Percentiles rank a stretch among this genome's conserved stretches.
Evolutionary conservation across 2,888 invertebrate genomes (phyloP).

Genomic region (Eurytoma californica): DNA sequence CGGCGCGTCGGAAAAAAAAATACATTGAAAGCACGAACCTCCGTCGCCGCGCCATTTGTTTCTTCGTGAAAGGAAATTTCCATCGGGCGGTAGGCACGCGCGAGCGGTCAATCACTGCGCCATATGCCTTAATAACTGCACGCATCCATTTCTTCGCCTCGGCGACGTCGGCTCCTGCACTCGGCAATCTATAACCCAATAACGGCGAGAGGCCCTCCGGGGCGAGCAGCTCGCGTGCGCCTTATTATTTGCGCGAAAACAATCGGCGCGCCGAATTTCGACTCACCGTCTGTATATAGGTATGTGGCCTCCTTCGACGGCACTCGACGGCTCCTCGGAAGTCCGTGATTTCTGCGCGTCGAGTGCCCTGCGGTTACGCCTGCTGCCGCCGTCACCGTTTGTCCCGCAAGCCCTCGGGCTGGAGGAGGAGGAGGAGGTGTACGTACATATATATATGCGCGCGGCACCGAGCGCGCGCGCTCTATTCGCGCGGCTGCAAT

Average conservation of each 20-base stretch:
- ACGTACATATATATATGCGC: no score
- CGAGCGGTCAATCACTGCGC: conserved; percentile 24
- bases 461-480: no score
- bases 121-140: conserved; percentile 38
- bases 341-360: conserved; percentile 44
- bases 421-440: no score
- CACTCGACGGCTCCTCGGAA: background rate
- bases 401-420: no score
- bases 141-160: conserved; percentile 25
- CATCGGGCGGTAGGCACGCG: conserved; percentile 17
- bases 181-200: background rate
- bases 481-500: no score
- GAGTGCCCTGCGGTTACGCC: conserved; percentile 22
- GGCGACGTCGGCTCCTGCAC: background rate
- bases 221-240: conserved; percentile 21
- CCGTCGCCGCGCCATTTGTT: conserved; percentile 11
- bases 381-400: background rate
- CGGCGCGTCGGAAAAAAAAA: background rate
- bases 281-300: background rate
- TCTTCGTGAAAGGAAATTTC: conserved; percentile 27
- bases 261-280: conserved; percentile 25
- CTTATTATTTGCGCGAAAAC: conserved; percentile 20
- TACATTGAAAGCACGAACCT: background rate
- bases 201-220: background rate
- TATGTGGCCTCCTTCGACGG: no score